These are phyloP conservation scores for Baccha elongata DNA, from an alignment of 2,888 invertebrate species.

Conservation along the genomic window DNA sequence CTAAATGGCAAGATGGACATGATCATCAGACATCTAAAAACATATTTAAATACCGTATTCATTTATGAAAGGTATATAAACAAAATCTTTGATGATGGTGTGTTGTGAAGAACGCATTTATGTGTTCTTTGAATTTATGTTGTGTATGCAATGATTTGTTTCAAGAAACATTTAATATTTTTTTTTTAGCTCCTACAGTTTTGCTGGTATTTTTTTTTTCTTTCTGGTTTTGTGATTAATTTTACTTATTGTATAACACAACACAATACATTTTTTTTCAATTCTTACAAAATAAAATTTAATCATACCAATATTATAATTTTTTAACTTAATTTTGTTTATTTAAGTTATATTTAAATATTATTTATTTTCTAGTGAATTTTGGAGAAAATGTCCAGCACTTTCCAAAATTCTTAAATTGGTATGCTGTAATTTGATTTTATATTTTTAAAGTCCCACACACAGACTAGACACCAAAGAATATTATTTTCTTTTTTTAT, in stretches of 20 bases:
- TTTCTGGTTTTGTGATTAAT: constrained; percentile 70
- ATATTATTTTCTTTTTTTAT: constrained; percentile 59
- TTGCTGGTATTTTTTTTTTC: constrained; percentile 73
- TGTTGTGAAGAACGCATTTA: constrained; percentile 41
- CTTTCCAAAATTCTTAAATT: constrained; percentile 76
- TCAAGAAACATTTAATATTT: constrained; percentile 50
- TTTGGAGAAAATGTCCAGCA: constrained; percentile 80
- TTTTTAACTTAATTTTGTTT: too few relatives aligned
- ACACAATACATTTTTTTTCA: constrained; percentile 74
- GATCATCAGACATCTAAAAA: constrained; percentile 64
- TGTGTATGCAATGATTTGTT: constrained; percentile 40
- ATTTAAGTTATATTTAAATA: too few relatives aligned
- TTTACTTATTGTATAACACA: constrained; percentile 73
- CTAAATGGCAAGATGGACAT: constrained; percentile 73
- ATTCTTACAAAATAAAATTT: constrained; percentile 65
- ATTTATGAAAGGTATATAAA: constrained; percentile 47
- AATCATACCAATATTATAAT: constrained; percentile 56
- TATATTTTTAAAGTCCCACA: constrained; percentile 79
- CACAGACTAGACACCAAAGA: constrained; percentile 80
- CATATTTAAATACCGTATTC: constrained; percentile 42
- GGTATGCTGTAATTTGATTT: constrained; percentile 49
- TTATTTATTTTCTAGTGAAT: constrained; percentile 51
- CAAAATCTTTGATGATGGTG: constrained; percentile 42
- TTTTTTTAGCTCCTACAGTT: constrained; percentile 64
- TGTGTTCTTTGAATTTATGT: constrained; percentile 39